These are phyloP conservation scores for Drosophila elegans DNA, from an alignment of 1,140 invertebrate species.

Conservation along the genomic window DNA sequence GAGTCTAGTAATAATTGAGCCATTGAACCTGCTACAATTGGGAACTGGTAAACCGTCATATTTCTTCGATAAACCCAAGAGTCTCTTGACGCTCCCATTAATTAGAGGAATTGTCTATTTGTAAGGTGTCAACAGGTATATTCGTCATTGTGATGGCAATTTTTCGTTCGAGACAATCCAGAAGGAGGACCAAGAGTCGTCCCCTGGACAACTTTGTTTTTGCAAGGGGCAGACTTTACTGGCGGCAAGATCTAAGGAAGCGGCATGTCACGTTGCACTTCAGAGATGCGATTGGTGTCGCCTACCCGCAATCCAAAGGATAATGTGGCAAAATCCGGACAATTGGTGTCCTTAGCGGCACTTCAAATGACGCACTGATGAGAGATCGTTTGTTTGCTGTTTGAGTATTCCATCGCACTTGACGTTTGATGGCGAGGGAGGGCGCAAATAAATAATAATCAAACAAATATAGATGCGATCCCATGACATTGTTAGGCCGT, in stretches of 20 bases:
- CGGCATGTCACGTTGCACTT: slow-evolving; percentile 76
- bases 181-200: slow-evolving; percentile 13
- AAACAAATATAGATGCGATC: slow-evolving; percentile 56
- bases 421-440: slow-evolving; percentile 48
- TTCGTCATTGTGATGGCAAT: slow-evolving; percentile 68
- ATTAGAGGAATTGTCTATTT: slow-evolving; percentile 76
- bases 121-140: slow-evolving; percentile 80
- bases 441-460: slow-evolving; percentile 77
- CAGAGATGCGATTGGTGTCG: slow-evolving; percentile 45
- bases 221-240: slow-evolving; percentile 36
- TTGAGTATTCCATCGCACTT: slow-evolving; percentile 68
- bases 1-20: slow-evolving; percentile 50
- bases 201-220: slow-evolving; percentile 59
- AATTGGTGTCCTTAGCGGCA: slow-evolving; percentile 74
- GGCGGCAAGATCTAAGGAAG: slow-evolving; percentile 62
- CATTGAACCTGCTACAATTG: slow-evolving; percentile 75
- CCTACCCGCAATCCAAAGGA: slow-evolving; percentile 69
- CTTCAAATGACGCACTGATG: slow-evolving; percentile 62
- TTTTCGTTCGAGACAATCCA: slow-evolving; percentile 34
- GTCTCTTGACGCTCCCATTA: slow-evolving; percentile 50
- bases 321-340: slow-evolving; percentile 82
- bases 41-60: slow-evolving; percentile 41
- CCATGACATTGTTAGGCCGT: slow-evolving; percentile 25
- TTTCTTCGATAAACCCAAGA: slow-evolving; percentile 21
- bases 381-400: slow-evolving; percentile 54